Base-by-base conservation (phyloP, 2,113 vertebrate species). In the Hiodon alosoides region DNA sequence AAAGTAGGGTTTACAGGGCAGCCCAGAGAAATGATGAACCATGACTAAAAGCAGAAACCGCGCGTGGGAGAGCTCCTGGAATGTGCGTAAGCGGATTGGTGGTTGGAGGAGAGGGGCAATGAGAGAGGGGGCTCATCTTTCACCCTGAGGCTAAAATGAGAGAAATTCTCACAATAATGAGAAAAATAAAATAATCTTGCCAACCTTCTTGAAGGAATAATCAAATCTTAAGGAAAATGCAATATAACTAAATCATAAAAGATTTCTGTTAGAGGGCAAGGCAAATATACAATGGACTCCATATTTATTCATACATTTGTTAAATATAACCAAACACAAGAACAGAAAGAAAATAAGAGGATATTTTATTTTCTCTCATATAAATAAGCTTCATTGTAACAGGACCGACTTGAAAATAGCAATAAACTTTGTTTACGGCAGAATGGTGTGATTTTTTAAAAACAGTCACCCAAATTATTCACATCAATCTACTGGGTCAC, bases 201-300 rank as follows among this genome's bases (percentile, higher is more conserved):
- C 55, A 48, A 5, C 31, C 13, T 71, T 60, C 9, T 13, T n/a
- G 55, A 48, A 55, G 60, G 60, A 59, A 71, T 71, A 71, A 69
- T 69, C 52, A 55, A 71, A 31, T 17, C 55, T 58, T 46, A 57
- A 59, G 57, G 46, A 71, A 59, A 58, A 31, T 52, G n/a, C 52
- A 60, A 48, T 71, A 59, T 13, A 59, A 0, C 70, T 59, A 59
- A 59, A 69, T 69, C 4, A 60, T 3, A 8, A 9, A 11, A 46
- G 31, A 57, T n/a, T 69, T 54, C 17, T 69, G 4, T 54, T 54
- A 55, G 7, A 54, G 17, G 57, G 57, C 17, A 50, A 48, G n/a
- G 70, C 55, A 52, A 54, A 69, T 69, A 55, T 31, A 69, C 50
- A 69, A 54, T 55, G 68, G 4, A 54, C 31, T 31, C 31, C 31